Conservation (phyloP, 1,140 invertebrate species). For the Ridgeia piscesae region DNA sequence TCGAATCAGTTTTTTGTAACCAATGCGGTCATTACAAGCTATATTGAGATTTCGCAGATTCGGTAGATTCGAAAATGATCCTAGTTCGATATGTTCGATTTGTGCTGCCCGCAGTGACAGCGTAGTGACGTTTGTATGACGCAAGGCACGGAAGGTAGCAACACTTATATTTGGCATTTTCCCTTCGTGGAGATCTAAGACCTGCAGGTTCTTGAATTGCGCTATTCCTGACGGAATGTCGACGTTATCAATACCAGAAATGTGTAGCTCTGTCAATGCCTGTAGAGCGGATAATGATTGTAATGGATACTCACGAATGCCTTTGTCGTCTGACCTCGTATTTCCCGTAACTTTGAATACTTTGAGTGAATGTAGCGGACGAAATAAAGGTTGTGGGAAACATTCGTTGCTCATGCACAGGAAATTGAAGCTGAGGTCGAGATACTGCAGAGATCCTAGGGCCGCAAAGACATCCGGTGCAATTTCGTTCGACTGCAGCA, state of each 20-base stretch:
- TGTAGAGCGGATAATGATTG: background rate
- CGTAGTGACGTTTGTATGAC: background rate
- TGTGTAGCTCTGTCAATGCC: background rate
- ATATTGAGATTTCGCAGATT: background rate
- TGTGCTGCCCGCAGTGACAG: background rate
- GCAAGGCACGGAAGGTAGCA: background rate
- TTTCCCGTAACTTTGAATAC: background rate
- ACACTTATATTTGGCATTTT: background rate
- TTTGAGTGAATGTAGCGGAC: too few relatives aligned
- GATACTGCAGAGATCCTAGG: too few relatives aligned
- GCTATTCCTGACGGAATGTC: background rate
- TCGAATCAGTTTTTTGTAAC: background rate
- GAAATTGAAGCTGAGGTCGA: too few relatives aligned
- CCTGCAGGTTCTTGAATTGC: background rate
- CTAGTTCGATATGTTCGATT: background rate
- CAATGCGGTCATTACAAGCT: background rate
- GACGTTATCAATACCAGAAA: background rate
- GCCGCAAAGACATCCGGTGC: too few relatives aligned
- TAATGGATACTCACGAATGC: background rate
- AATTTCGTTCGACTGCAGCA: too few relatives aligned
- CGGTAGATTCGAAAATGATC: background rate
- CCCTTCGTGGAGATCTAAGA: background rate
- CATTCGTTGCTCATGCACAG: too few relatives aligned
- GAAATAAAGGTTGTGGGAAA: too few relatives aligned
- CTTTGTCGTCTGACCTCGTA: background rate